Base-by-base conservation (phyloP, 2,113 vertebrate species). In the Lipophrys pholis region DNA sequence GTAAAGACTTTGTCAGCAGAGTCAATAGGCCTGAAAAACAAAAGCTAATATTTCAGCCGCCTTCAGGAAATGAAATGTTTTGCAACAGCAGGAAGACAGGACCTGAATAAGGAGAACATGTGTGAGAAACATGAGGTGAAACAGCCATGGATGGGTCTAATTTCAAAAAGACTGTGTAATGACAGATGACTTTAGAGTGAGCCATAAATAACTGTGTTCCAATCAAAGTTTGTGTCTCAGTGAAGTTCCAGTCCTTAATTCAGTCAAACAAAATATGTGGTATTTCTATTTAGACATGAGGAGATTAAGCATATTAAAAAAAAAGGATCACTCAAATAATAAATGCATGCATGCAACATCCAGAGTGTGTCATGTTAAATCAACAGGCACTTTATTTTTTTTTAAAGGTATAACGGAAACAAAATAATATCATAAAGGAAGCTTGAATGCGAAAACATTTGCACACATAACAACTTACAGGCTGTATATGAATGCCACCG, bases 1-100 rank as follows among this genome's bases (percentile, higher is more conserved):
- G 21, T 80, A 84, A 87, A 88, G 76, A 79, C 73, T 66, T 52
- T 80, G 77, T 86, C 80, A 84, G 83, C 60, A 86, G 82, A 90
- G 66, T 85, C 69, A 83, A 83, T 57, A 76, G 70, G 54, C 78
- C 68, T 74, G 39, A 73, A 85, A 91, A 87, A 87, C 83, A 87
- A 82, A 86, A 81, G 64, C 72, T 78, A 81, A 85, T 81, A 89
- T 88, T 85, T 89, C 83, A 84, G 51, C 30, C 69, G 82, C 64
- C 16, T 81, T 78, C 87, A 91, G 86, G 87, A 91, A 91, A 87
- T 88, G 41, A 90, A 90, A 91, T 90, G 78, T 90, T 89, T 89
- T 89, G 83, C 81, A 84, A 87, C 76, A 85, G 84, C 81, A 70
- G 73, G 73, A 87, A 76, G 71, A 83, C 38, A n/a, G 69, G 60